Base-by-base conservation (phyloP, 1,140 invertebrate genomes). In the Trachymyrmex septentrionalis region DNA sequence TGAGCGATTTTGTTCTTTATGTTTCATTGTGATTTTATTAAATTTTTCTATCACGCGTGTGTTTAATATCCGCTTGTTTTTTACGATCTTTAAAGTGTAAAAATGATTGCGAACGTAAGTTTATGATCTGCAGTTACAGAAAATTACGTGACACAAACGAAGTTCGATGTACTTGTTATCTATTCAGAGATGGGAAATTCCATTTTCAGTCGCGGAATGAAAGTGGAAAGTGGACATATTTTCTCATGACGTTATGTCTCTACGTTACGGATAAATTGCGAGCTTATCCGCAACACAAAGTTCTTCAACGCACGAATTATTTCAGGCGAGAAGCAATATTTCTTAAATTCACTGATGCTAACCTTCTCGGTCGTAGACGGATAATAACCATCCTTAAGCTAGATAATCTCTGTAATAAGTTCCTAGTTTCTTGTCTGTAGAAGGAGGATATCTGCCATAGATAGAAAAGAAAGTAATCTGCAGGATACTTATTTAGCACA, bases 331-430 rank as follows among this genome's bases (percentile, higher is more conserved):
- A 63, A 75, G 57, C 55, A 75, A 84, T 84, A 75, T 84, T 84
- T 84, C 55, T 84, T 84, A 84, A 84, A 84, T 84, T 84, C 80
- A 73, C 80, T 48, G 69, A 84, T 84, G 55, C 19, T 75, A 84
- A 84, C 38, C 55, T 73, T 14, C 38, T 38, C 19, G 10, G 10
- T 82, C n/a, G 80, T 50, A 84, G 69, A 84, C 67, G 69, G 80
- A 50, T 84, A 84, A 84, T 84, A 84, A 84, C 69, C 55, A 63
- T 44, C 38, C 55, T 73, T 84, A 84, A 73, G 69, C 69, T 24
- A 75, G 55, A 75, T 84, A 84, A 84, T 84, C 69, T 75, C 55
- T 61, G 55, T 84, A 84, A 84, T 75, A 75, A 84, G 69, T 84
- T 84, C 63, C 69, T 73, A 38, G 55, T 63, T 61, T 55, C 69